Evolutionary conservation across 2,113 vertebrate genomes (phyloP).

Genomic region (Manacus vitellinus): DNA sequence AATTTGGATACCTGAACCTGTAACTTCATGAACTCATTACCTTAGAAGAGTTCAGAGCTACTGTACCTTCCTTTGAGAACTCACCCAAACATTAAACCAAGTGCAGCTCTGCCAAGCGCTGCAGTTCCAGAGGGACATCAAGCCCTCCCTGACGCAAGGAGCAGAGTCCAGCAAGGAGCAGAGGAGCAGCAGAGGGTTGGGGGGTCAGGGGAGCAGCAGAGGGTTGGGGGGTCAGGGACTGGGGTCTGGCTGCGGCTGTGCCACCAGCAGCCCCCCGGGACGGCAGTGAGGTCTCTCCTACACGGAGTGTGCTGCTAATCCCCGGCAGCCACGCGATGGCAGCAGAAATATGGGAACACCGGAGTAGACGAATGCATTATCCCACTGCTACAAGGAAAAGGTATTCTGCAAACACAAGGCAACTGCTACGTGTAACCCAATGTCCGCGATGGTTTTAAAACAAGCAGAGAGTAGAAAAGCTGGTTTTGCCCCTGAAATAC

Average conservation of each 20-base stretch:
- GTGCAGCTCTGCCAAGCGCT: neutral
- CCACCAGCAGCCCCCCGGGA: neutral
- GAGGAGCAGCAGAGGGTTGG: accelerated
- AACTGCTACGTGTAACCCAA: neutral
- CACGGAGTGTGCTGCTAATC: neutral
- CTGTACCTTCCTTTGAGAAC: neutral
- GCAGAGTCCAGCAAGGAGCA: neutral
- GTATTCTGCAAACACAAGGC: neutral
- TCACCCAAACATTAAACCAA: neutral
- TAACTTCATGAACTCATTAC: neutral
- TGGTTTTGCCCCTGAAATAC: neutral
- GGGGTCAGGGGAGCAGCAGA: neutral
- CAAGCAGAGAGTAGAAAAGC: neutral
- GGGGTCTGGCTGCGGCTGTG: neutral
- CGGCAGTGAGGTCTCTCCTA: neutral
- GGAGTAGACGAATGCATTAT: neutral
- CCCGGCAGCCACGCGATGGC: conserved; percentile 39
- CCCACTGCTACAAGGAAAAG: neutral
- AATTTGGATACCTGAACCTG: neutral
- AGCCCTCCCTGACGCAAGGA: neutral
- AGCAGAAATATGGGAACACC: conserved; percentile 29
- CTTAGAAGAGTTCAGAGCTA: neutral
- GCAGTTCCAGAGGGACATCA: accelerated
- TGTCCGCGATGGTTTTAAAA: neutral
- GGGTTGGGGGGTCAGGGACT: neutral